Conservation (phyloP, 2,797 vertebrate genomes). For the Phoeniculus purpureus region DNA sequence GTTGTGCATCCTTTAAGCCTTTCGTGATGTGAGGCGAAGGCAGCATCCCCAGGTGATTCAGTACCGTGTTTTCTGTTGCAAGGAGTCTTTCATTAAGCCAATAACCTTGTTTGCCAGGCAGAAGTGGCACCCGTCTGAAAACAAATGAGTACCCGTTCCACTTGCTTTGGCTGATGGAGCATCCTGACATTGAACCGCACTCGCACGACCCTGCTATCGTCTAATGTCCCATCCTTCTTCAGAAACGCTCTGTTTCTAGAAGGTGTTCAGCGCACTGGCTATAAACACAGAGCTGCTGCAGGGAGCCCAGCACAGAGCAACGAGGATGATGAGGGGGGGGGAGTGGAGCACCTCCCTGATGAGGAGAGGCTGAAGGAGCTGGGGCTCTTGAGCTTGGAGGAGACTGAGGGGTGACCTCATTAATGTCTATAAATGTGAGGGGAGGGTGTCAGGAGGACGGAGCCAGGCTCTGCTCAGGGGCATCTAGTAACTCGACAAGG, state of each 20-base stretch:
- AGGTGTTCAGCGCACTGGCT: neutral
- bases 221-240: neutral
- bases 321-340: too few relatives aligned
- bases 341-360: too few relatives aligned
- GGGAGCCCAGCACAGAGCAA: too few relatives aligned
- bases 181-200: conserved; percentile 24
- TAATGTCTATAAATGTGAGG: too few relatives aligned
- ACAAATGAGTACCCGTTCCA: neutral
- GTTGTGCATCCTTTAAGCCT: conserved; percentile 7
- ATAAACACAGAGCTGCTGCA: conserved; percentile 7
- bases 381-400: too few relatives aligned
- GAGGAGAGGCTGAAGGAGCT: too few relatives aligned
- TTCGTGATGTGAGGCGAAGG: neutral
- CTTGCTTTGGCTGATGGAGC: conserved; percentile 12
- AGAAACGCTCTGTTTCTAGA: conserved; percentile 21
- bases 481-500: too few relatives aligned
- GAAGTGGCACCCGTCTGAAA: neutral
- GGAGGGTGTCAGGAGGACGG: too few relatives aligned
- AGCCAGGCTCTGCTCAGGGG: too few relatives aligned
- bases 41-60: neutral
- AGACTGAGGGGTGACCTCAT: too few relatives aligned
- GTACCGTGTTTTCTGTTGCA: neutral
- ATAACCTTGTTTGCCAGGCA: conserved; percentile 9
- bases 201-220: neutral
- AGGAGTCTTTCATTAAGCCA: conserved; percentile 13